Evolutionary conservation across 2,113 vertebrate species (phyloP), one percentile per base, ranked within the genome.

Genomic region (Psammodynastes pulverulentus): DNA sequence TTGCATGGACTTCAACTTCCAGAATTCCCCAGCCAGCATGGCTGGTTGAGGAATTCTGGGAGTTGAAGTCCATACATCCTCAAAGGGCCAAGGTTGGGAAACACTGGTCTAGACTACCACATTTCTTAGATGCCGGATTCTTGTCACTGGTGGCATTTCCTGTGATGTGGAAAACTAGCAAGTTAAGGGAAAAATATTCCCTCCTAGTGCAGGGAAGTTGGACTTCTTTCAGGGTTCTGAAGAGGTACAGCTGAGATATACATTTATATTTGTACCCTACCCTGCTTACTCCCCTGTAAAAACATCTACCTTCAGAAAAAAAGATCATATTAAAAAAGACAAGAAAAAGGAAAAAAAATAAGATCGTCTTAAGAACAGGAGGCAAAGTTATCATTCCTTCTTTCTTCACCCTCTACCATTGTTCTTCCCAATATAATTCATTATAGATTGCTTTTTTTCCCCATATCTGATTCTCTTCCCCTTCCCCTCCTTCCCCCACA

Each of bases 401-500:
- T 39, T 39, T 67, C n/a, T 26, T 34, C 0, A 29, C 0, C 0
- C 72, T 67, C 52, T 46, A 13, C 23, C 29, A 21, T 85, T 10
- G 23, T 79, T 67, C 0, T 1, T 45, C 62, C 0, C n/a, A 0
- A 0, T 1, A 0, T 39, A 52, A 62, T 51, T 9, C 85, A 94
- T 84, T 88, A n/a, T 12, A 0, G 10, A 88, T 88, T 62, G 3
- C 90, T 85, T 29, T 92, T 58, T 89, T 48, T 93, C 3, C 13
- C 93, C 62, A 13, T 62, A 52, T 94, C 89, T 87, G 17, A 88
- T 93, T 93, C 93, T 95, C 86, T 89, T 72, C 9, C 26, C 58
- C 58, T 67, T 5, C 29, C 15, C 45, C 21, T 10, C 2, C 43
- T 21, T 23, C 91, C 12, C 17, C 43, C 34, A n/a, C 62, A 53